These are phyloP conservation scores for Dryas iulia DNA, from an alignment of 1,140 invertebrate genomes.

Conservation along the genomic window DNA sequence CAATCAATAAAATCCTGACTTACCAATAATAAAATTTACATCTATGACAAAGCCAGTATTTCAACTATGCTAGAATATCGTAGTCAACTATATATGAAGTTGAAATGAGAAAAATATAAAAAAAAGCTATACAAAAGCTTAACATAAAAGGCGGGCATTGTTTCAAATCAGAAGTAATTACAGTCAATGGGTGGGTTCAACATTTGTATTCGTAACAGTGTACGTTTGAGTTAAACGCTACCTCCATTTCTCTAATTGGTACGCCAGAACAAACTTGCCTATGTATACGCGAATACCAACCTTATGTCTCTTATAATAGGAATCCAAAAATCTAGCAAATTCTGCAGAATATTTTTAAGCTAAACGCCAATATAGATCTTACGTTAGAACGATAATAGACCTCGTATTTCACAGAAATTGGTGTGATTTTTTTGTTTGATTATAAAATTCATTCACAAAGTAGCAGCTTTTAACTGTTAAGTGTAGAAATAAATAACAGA, in stretches of 20 bases:
- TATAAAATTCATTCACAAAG: neutral
- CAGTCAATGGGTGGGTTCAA: slow-evolving; percentile 12
- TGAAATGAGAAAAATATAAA: neutral
- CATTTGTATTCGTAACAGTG: slow-evolving; percentile 22
- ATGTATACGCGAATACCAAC: neutral
- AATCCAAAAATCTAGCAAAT: neutral
- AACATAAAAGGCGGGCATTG: slow-evolving; percentile 15
- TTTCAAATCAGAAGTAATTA: slow-evolving; percentile 21
- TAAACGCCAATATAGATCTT: slow-evolving; percentile 2
- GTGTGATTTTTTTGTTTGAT: neutral
- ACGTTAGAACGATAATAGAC: neutral
- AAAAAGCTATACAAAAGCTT: neutral
- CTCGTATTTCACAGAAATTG: neutral
- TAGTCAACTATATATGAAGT: neutral
- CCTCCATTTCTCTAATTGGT: slow-evolving; percentile 22
- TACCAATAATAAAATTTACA: no score
- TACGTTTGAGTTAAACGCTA: slow-evolving; percentile 23
- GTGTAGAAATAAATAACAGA: no score
- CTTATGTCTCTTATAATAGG: neutral
- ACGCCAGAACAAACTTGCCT: neutral
- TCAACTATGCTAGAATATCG: neutral
- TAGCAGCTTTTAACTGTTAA: no score
- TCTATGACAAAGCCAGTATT: no score
- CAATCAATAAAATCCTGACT: no score
- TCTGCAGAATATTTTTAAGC: neutral